Conservation (phyloP, 2,797 vertebrate genomes). For the Myotis daubentonii region DNA sequence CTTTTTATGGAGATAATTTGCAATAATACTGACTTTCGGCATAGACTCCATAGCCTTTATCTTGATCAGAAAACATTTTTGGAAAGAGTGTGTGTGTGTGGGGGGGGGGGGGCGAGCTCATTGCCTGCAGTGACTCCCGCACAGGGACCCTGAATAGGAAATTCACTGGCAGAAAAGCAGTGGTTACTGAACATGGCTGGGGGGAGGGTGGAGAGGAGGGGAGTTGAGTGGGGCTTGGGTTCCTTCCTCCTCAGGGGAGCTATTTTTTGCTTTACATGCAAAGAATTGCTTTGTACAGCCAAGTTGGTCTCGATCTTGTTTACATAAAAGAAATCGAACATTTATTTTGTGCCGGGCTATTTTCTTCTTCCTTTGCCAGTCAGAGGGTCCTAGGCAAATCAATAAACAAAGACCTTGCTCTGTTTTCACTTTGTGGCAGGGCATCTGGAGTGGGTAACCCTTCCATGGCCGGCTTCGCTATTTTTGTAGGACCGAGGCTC, state of each 20-base stretch:
- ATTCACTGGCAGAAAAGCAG: conserved; percentile 60
- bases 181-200: conserved; percentile 54
- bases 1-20: conserved; percentile 77
- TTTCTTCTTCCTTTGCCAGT: conserved; percentile 75
- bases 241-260: conserved; percentile 62
- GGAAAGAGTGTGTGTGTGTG: not conserved
- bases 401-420: conserved; percentile 64
- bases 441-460: conserved; percentile 62
- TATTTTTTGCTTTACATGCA: conserved; percentile 76
- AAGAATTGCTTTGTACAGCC: conserved; percentile 73
- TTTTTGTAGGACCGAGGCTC: not conserved
- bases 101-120: not conserved
- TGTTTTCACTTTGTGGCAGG: conserved; percentile 69
- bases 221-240: not conserved
- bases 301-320: conserved; percentile 75
- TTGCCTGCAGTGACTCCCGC: conserved; percentile 45
- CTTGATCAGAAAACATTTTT: conserved; percentile 74
- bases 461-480: conserved; percentile 47
- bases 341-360: conserved; percentile 51
- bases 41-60: conserved; percentile 62
- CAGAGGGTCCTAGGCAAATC: conserved; percentile 55
- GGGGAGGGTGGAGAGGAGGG: conserved; percentile 37
- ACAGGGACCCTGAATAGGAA: conserved; percentile 63
- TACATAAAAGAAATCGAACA: conserved; percentile 61
- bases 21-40: conserved; percentile 75